Conservation (phyloP, 2,888 invertebrate species). For the Coenonympha arcania region DNA sequence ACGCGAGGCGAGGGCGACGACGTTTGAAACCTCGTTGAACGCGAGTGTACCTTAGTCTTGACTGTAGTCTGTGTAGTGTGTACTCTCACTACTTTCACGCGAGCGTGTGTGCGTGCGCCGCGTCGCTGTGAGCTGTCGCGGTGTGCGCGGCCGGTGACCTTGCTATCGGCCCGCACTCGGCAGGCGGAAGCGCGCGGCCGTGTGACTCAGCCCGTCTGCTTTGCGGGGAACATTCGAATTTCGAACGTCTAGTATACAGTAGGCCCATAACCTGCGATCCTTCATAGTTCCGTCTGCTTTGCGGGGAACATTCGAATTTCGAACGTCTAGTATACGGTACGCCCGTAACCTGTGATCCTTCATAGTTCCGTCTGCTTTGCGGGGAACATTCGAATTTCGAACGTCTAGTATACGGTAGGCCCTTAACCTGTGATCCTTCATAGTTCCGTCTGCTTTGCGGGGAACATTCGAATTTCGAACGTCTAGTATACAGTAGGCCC, state of each 20-base stretch:
- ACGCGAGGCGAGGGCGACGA: too few species aligned
- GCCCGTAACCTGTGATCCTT: neutral
- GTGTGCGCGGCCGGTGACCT: slow-evolving; percentile 71
- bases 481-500: neutral
- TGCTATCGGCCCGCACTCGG: slow-evolving; percentile 61
- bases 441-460: slow-evolving; percentile 57
- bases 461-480: slow-evolving; percentile 47
- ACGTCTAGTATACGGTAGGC: neutral
- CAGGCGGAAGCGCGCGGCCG: slow-evolving; percentile 69
- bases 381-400: slow-evolving; percentile 52
- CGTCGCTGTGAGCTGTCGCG: slow-evolving; percentile 27
- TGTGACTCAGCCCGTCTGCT: slow-evolving; percentile 68
- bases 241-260: neutral
- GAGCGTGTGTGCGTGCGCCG: slow-evolving; percentile 27
- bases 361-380: slow-evolving; percentile 55
- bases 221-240: slow-evolving; percentile 52
- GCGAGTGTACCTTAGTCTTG: slow-evolving; percentile 57
- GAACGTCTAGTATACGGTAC: neutral
- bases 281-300: slow-evolving; percentile 57
- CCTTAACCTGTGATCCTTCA: neutral
- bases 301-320: slow-evolving; percentile 52
- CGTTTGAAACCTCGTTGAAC: slow-evolving; percentile 20
- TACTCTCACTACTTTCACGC: slow-evolving; percentile 70
- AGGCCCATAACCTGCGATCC: neutral
- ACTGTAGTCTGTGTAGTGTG: slow-evolving; percentile 33